Conservation (phyloP, 2,797 vertebrate genomes). For the Cuniculus paca region DNA sequence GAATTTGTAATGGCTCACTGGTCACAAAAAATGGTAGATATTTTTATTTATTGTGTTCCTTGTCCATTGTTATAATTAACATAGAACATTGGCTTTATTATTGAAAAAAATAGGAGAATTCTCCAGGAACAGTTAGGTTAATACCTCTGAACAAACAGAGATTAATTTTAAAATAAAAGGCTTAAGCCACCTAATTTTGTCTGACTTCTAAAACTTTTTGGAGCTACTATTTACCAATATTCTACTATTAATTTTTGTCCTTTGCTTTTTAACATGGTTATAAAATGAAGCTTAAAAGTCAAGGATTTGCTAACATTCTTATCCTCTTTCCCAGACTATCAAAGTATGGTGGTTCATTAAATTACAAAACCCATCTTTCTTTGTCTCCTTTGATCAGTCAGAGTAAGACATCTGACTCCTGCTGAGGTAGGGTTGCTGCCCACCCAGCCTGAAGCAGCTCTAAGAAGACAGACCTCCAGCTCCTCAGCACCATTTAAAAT, state of each 20-base stretch:
- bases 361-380: neutral
- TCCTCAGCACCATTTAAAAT: neutral
- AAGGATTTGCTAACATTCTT: neutral
- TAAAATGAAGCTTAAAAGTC: neutral
- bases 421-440: neutral
- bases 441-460: neutral
- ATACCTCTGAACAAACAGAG: neutral
- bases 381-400: neutral
- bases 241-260: neutral
- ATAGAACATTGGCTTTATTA: neutral
- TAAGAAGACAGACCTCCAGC: neutral
- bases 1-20: neutral
- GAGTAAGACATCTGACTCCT: too few relatives aligned
- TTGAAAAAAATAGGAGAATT: neutral
- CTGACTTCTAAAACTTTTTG: neutral
- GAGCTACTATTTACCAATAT: neutral
- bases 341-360: neutral
- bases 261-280: neutral
- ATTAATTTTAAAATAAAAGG: neutral
- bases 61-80: neutral
- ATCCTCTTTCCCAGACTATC: neutral
- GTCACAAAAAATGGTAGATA: neutral
- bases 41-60: neutral
- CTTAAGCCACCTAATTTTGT: neutral
- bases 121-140: neutral